Conservation (phyloP, 2,113 vertebrate genomes). For the Paradisaea rubra region DNA sequence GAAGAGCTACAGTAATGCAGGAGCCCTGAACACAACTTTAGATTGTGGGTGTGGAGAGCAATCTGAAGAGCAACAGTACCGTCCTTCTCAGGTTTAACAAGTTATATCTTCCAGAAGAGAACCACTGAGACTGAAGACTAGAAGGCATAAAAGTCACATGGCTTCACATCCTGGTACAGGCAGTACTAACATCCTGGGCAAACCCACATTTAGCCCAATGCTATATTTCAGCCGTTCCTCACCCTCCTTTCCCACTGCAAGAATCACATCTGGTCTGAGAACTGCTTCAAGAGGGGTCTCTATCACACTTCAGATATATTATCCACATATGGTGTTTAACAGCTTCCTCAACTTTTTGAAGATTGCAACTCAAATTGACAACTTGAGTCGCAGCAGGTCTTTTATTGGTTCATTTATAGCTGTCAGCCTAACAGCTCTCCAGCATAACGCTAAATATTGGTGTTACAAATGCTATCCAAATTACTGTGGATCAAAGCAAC, state of each 20-base stretch:
- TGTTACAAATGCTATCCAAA: not conserved
- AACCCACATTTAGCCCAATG: not conserved
- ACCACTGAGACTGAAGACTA: not conserved
- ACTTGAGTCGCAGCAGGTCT: not conserved
- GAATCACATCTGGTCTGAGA: not conserved
- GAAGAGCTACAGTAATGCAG: not conserved
- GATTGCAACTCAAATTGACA: not conserved
- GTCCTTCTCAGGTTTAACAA: not conserved
- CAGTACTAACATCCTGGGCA: not conserved
- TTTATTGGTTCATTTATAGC: not conserved
- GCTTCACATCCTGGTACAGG: not conserved
- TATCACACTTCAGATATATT: not conserved
- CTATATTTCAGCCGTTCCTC: not conserved
- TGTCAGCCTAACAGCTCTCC: not conserved
- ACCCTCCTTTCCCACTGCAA: not conserved
- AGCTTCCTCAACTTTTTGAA: not conserved
- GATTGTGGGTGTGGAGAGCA: not conserved
- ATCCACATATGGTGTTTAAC: not conserved
- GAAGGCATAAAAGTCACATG: not conserved
- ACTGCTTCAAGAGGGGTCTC: not conserved
- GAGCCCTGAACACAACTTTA: not conserved
- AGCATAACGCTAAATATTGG: not conserved
- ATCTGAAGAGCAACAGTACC: not conserved
- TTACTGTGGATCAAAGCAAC: not conserved
- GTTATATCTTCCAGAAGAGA: not conserved